Base-by-base conservation (phyloP, 2,113 vertebrate genomes). In the Anas platyrhynchos region DNA sequence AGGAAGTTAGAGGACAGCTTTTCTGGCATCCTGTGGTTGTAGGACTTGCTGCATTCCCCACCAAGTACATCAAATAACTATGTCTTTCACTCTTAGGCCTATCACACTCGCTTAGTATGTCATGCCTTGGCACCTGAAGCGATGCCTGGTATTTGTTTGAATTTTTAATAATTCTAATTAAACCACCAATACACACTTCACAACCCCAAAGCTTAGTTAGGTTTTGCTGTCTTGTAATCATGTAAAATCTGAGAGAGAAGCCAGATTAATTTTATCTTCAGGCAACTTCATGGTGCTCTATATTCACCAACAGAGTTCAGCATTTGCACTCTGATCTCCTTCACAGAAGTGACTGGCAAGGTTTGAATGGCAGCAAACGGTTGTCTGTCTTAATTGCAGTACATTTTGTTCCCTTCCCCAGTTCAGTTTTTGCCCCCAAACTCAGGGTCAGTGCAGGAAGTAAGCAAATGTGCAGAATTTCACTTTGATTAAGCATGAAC, bases 11-110 rank as follows among this genome's bases (percentile, higher is more conserved):
- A 16, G 29, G 31, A 83, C 73, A 15, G 44, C 38, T 83, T 29
- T 46, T 83, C 8, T 18, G 41, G n/a, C 48, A 3, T 58, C 18
- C 34, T 34, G 5, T n/a, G 16, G 32, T 9, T 29, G 41, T 48
- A 54, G 25, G 32, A 29, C 29, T 59, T 62, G 20, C 56, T 62
- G n/a, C 21, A 13, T 61, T 87, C 44, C 23, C 4, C 0, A 27
- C 31, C 0, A 0, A 55, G 27, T 50, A 7, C 16, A 18, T 46
- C 34, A 76, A 34, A 59, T 61, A 68, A 23, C 6, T 41, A 32
- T 29, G 25, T 31, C 31, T 17, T 71, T 22, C 8, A 3, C 18
- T 55, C 62, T 88, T 66, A 81, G 13, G 26, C 71, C 16, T 56
- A 7, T 14, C 66, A 38, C 9, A 7, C 11, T 23, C 20, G 31